Evolutionary conservation across 2,888 invertebrate species (phyloP).

Genomic region (Ophioninae sp.): DNA sequence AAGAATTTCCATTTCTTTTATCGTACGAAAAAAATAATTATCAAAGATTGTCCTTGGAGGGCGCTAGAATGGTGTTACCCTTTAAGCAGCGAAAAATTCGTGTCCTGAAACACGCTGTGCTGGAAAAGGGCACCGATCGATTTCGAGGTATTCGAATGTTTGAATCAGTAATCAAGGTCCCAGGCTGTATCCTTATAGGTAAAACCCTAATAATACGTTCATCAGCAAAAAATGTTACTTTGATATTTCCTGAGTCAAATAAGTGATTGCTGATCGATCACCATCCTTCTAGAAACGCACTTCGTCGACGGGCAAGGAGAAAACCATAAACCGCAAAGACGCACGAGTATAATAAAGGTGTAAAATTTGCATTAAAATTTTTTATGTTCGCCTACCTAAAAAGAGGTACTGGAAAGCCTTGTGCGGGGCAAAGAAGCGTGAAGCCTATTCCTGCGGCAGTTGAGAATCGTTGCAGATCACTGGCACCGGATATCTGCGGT

Average conservation of each 20-base stretch:
- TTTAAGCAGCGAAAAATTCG: background rate
- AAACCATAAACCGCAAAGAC: slow-evolving; percentile 14
- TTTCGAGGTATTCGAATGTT: background rate
- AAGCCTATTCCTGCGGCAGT: slow-evolving; percentile 74
- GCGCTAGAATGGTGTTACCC: too few species aligned
- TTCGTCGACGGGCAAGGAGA: slow-evolving; percentile 13
- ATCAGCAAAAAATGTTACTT: background rate
- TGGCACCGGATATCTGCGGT: slow-evolving; percentile 82
- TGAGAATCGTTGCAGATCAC: slow-evolving; percentile 78
- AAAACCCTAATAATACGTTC: background rate
- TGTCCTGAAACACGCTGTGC: slow-evolving; percentile 61
- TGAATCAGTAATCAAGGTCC: background rate
- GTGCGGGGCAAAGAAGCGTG: slow-evolving; percentile 81
- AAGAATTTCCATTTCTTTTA: too few species aligned
- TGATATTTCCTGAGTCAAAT: background rate
- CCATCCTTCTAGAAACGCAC: background rate
- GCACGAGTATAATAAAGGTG: background rate
- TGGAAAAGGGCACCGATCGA: slow-evolving; percentile 68
- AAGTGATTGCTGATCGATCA: background rate
- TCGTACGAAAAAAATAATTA: too few species aligned
- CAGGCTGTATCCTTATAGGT: background rate
- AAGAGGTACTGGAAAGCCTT: slow-evolving; percentile 81
- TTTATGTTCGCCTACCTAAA: slow-evolving; percentile 79
- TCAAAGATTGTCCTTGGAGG: too few species aligned
- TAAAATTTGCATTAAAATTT: slow-evolving; percentile 56